A percentile compares a stretch with the other conserved stretches of the same genome.
Conservation (phyloP, 2,888 invertebrate genomes). For the Lumbricus terrestris region DNA sequence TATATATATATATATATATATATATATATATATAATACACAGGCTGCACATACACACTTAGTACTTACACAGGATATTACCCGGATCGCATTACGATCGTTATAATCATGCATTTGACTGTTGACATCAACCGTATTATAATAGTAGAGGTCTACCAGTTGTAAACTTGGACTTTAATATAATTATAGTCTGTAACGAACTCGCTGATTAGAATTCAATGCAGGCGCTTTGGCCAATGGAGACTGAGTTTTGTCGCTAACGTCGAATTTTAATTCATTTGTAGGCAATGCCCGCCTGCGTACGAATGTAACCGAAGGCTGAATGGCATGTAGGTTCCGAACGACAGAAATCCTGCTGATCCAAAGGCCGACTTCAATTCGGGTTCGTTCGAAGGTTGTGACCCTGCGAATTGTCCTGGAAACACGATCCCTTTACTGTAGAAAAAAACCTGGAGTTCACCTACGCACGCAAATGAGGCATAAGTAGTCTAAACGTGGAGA, state of each 20-base stretch:
- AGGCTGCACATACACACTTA: too few relatives aligned
- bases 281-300: background rate
- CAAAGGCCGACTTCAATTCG: background rate
- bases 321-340: background rate
- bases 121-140: background rate
- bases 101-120: background rate
- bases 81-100: background rate
- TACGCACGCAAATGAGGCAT: background rate
- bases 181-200: background rate
- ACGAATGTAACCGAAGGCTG: background rate
- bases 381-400: background rate
- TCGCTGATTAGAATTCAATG: background rate
- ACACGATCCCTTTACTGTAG: background rate
- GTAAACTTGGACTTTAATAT: background rate
- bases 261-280: background rate
- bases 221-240: background rate
- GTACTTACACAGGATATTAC: background rate
- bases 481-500: background rate
- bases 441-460: slow-evolving; percentile 3
- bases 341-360: background rate
- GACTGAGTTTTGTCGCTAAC: background rate
- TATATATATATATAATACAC: too few relatives aligned
- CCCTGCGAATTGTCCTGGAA: background rate
- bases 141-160: too few relatives aligned
- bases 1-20: too few relatives aligned